These are phyloP conservation scores for Synergus umbraculus DNA, from an alignment of 2,888 invertebrate species.

Conservation along the genomic window DNA sequence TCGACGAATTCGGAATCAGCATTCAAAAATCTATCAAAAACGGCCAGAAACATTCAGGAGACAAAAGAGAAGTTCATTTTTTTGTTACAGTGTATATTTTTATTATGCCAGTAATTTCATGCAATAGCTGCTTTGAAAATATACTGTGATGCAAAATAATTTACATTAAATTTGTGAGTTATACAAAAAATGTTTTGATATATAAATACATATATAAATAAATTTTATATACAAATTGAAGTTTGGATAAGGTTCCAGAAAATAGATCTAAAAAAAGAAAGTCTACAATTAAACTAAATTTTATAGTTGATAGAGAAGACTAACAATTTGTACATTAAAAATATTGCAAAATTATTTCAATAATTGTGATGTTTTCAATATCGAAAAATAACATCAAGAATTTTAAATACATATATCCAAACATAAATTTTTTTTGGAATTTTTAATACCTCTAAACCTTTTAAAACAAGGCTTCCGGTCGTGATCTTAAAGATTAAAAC, in stretches of 20 bases:
- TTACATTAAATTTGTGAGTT: background rate
- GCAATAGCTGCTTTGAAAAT: too few species aligned
- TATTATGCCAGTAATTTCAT: background rate
- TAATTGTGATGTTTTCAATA: background rate
- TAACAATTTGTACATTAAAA: background rate
- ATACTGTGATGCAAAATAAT: background rate
- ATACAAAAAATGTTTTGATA: background rate
- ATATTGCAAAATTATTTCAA: background rate
- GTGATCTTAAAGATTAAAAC: background rate
- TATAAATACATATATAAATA: conserved; percentile 9
- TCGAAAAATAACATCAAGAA: background rate
- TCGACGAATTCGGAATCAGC: too few species aligned
- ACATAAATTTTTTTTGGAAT: background rate
- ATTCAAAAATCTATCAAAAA: too few species aligned
- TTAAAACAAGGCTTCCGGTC: background rate
- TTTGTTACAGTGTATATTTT: too few species aligned
- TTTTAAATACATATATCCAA: background rate
- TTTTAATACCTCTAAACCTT: background rate
- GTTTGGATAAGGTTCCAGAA: background rate
- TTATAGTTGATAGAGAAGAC: background rate
- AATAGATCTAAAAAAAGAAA: background rate
- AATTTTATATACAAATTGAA: background rate
- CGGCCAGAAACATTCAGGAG: too few species aligned
- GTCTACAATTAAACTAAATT: background rate
- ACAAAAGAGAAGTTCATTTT: too few species aligned